Conservation (phyloP, 2,888 invertebrate genomes). For the Coelinius sp. region DNA sequence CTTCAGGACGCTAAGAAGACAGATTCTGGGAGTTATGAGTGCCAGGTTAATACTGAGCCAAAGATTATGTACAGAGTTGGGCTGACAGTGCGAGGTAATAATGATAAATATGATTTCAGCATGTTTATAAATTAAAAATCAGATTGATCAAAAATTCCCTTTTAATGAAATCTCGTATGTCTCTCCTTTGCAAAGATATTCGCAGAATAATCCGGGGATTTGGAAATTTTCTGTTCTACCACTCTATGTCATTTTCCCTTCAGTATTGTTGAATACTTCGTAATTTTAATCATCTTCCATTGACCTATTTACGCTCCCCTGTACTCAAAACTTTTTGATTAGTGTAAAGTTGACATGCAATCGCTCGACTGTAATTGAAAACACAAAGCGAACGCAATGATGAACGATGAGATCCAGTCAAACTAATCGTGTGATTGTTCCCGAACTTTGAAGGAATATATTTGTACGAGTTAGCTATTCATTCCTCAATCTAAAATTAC, state of each 20-base stretch:
- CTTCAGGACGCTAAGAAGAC: constrained; percentile 74
- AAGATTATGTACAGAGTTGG: constrained; percentile 80
- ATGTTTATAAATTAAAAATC: too few species aligned
- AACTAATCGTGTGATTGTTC: not conserved
- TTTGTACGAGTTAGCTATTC: not conserved
- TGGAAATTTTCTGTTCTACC: not conserved
- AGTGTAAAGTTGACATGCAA: not conserved
- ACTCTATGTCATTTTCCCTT: not conserved
- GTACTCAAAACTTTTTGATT: not conserved
- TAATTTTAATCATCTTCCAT: not conserved
- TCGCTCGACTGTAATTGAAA: not conserved
- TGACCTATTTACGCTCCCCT: not conserved
- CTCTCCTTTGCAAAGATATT: not conserved
- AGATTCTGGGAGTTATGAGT: constrained; percentile 81
- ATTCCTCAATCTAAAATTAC: not conserved
- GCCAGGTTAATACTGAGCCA: constrained; percentile 83
- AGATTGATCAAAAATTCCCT: not conserved
- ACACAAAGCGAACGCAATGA: not conserved
- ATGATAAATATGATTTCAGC: too few species aligned
- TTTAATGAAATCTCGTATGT: not conserved
- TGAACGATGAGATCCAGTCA: not conserved
- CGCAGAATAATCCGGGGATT: not conserved
- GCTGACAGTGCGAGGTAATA: constrained; percentile 76
- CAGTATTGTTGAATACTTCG: not conserved
- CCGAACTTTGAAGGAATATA: not conserved